These are phyloP conservation scores for Coluber constrictor DNA, from an alignment of 2,797 vertebrate species.

Conservation along the genomic window DNA sequence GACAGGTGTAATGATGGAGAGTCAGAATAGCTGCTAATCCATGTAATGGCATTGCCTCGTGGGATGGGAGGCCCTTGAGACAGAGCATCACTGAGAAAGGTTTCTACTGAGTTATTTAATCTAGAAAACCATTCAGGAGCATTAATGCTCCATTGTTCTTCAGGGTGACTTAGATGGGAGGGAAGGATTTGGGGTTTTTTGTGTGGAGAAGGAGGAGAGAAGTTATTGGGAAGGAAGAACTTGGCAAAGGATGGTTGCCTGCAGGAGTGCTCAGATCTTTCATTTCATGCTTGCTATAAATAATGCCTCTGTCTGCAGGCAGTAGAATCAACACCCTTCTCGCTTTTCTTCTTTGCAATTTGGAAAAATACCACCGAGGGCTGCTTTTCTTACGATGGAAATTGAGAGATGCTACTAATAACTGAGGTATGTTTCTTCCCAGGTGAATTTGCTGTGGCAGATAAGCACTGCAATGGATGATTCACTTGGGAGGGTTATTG, in stretches of 20 bases:
- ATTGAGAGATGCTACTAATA: not conserved
- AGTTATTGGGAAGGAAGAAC: not conserved
- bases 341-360: not conserved
- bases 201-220: conserved; percentile 19
- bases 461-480: not conserved
- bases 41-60: conserved; percentile 48
- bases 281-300: not conserved
- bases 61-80: conserved; percentile 21
- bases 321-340: not conserved
- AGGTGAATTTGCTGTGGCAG: not conserved
- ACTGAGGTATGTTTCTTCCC: not conserved
- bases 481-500: not conserved
- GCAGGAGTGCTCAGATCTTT: not conserved
- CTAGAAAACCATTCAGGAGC: conserved; percentile 35
- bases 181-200: not conserved
- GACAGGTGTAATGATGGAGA: conserved; percentile 48
- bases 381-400: not conserved
- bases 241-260: not conserved
- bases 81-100: not conserved
- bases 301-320: not conserved
- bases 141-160: conserved; percentile 29
- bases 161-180: conserved; percentile 17
- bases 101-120: conserved; percentile 31
- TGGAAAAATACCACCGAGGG: accelerated
- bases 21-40: conserved; percentile 50